phyloP scores from a whole-genome alignment of 2,888 invertebrate species.

The Azorinus chamasolen region DNA sequence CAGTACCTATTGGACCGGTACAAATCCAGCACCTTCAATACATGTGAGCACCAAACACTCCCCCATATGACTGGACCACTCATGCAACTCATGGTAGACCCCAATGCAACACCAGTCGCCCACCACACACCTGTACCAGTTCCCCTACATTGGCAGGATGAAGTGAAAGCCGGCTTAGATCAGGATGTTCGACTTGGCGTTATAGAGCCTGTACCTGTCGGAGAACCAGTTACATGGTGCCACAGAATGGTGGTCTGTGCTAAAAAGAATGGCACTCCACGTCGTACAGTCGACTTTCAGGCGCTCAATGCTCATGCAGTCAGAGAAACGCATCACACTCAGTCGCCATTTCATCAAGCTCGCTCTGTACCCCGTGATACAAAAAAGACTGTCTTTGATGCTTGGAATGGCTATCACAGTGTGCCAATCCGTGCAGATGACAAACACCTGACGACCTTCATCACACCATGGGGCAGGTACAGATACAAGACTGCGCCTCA shows the following conservation, averaged over 20 bases:
- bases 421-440: conserved; percentile 60
- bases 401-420: conserved; percentile 64
- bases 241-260: too few relatives aligned
- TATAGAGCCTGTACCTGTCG: conserved; percentile 65
- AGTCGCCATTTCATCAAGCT: conserved; percentile 67
- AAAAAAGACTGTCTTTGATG: conserved; percentile 67
- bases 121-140: conserved; percentile 74
- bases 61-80: conserved; percentile 67
- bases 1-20: conserved; percentile 65
- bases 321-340: conserved; percentile 69
- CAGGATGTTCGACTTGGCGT: conserved; percentile 68
- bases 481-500: conserved; percentile 65
- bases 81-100: conserved; percentile 68
- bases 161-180: conserved; percentile 70
- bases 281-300: conserved; percentile 72
- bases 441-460: conserved; percentile 65
- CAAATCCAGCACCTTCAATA: conserved; percentile 73
- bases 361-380: conserved; percentile 60
- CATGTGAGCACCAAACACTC: conserved; percentile 68
- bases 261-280: conserved; percentile 68
- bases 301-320: conserved; percentile 64
- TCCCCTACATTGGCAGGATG: conserved; percentile 73
- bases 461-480: conserved; percentile 70
- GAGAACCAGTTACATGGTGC: too few relatives aligned
- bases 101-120: conserved; percentile 65